Evolutionary conservation across 1,140 invertebrate species (phyloP).

Genomic region (Cotesia chilonis): DNA sequence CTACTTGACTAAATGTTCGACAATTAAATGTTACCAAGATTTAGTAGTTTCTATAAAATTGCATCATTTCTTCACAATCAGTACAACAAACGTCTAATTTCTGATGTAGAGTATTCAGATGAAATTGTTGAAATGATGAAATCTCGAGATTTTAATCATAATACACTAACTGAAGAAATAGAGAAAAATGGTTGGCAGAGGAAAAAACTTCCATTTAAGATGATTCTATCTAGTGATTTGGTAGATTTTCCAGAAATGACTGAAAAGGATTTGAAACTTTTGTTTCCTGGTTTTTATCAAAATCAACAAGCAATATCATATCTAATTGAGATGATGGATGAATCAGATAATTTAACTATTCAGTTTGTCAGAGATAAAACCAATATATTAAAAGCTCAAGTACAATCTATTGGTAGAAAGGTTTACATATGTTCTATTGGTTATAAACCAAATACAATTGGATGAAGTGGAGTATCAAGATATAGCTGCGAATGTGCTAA

Average conservation of each 20-base stretch:
- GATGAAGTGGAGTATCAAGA: conserved; percentile 28
- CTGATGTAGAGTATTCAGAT: conserved; percentile 33
- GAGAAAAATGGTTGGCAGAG: conserved; percentile 31
- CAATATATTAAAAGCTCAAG: conserved; percentile 38
- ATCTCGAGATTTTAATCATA: conserved; percentile 27
- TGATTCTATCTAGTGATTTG: conserved; percentile 27
- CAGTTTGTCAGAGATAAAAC: conserved; percentile 28
- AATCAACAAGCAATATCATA: conserved; percentile 39
- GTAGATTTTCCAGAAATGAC: conserved; percentile 39
- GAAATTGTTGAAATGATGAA: conserved; percentile 30
- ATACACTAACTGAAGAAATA: conserved; percentile 38
- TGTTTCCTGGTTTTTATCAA: conserved; percentile 41
- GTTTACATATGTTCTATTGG: conserved; percentile 41
- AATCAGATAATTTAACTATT: conserved; percentile 27
- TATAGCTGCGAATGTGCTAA: conserved; percentile 41
- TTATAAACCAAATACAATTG: conserved; percentile 39
- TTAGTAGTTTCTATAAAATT: conserved; percentile 40
- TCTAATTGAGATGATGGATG: conserved; percentile 38
- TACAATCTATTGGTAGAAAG: conserved; percentile 36
- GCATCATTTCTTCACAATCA: conserved; percentile 44
- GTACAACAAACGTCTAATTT: conserved; percentile 42
- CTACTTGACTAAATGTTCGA: too few relatives aligned
- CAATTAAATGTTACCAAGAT: too few relatives aligned
- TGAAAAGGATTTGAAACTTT: conserved; percentile 36
- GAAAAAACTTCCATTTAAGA: conserved; percentile 34